Conservation (phyloP, 2,888 invertebrate species). For the Latrodectus hesperus region DNA sequence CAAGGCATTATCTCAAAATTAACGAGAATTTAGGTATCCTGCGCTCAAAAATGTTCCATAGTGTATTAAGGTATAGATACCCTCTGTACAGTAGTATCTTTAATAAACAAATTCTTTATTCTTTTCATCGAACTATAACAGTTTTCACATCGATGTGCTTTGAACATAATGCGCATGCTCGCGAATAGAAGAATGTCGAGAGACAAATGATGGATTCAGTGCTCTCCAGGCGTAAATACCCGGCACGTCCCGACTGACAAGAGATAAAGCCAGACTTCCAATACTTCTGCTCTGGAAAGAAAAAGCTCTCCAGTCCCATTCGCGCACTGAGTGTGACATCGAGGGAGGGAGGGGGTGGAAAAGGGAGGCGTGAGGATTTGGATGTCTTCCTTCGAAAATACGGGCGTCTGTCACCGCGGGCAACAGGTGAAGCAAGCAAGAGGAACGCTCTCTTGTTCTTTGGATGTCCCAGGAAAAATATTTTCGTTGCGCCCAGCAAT, state of each 20-base stretch:
- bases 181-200: too few species aligned
- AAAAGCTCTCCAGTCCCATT: background rate
- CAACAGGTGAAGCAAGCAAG: constrained; percentile 55
- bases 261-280: constrained; percentile 3
- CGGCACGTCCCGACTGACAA: constrained; percentile 7
- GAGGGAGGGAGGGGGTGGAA: background rate
- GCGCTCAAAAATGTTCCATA: too few species aligned
- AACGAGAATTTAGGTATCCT: too few species aligned
- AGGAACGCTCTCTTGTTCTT: background rate
- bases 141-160: too few species aligned
- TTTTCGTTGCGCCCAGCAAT: background rate
- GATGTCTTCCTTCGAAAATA: constrained; percentile 24
- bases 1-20: too few species aligned
- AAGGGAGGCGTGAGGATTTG: constrained; percentile 18
- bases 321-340: background rate
- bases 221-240: constrained; percentile 7
- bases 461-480: background rate
- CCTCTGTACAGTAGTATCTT: too few species aligned
- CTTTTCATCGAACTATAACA: too few species aligned
- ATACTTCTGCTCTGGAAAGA: background rate
- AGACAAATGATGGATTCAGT: too few species aligned
- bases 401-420: constrained; percentile 46
- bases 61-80: too few species aligned
- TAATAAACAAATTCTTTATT: too few species aligned
- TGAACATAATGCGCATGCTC: too few species aligned